Conservation (phyloP, 30 jellyfish, hydroid and myxozoan genomes). For the Hydractinia symbiolongicarpus region DNA sequence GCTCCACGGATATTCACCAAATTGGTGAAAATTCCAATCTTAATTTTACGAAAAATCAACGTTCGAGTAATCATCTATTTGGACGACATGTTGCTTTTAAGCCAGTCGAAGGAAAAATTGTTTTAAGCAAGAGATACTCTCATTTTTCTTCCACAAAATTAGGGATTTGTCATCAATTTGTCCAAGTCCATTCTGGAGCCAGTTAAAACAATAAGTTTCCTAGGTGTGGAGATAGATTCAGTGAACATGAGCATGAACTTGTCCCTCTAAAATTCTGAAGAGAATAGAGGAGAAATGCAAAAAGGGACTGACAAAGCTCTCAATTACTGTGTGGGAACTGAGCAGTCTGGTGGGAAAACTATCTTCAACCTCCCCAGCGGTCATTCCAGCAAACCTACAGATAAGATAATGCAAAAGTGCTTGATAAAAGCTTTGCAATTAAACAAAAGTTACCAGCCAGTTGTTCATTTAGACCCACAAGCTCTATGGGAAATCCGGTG, state of each 20-base stretch:
- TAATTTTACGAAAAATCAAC: slow-evolving; percentile 17
- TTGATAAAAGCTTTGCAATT: not conserved
- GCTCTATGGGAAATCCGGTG: slow-evolving; percentile 18
- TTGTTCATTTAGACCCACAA: not conserved
- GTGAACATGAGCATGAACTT: slow-evolving; percentile 21
- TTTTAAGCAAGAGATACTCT: slow-evolving; percentile 26
- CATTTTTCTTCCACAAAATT: slow-evolving; percentile 19
- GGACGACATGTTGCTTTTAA: slow-evolving; percentile 25
- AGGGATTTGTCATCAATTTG: slow-evolving; percentile 20
- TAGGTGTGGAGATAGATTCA: slow-evolving; percentile 39
- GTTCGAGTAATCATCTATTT: slow-evolving; percentile 16
- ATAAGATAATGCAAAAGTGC: slow-evolving; percentile 10
- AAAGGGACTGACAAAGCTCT: not conserved
- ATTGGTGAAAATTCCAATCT: slow-evolving; percentile 25
- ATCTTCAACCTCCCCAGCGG: slow-evolving; percentile 36
- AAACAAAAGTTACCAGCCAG: not conserved
- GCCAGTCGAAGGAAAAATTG: not conserved
- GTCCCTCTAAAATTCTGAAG: slow-evolving; percentile 8
- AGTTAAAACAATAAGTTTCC: slow-evolving; percentile 16
- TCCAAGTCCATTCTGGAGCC: slow-evolving; percentile 12
- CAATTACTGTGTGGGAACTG: slow-evolving; percentile 19
- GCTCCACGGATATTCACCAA: slow-evolving; percentile 35
- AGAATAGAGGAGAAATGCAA: slow-evolving; percentile 24
- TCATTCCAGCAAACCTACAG: slow-evolving; percentile 23
- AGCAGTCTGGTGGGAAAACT: slow-evolving; percentile 21